Base-by-base conservation (phyloP, 2,113 vertebrate genomes). In the Nansenia antarctica region DNA sequence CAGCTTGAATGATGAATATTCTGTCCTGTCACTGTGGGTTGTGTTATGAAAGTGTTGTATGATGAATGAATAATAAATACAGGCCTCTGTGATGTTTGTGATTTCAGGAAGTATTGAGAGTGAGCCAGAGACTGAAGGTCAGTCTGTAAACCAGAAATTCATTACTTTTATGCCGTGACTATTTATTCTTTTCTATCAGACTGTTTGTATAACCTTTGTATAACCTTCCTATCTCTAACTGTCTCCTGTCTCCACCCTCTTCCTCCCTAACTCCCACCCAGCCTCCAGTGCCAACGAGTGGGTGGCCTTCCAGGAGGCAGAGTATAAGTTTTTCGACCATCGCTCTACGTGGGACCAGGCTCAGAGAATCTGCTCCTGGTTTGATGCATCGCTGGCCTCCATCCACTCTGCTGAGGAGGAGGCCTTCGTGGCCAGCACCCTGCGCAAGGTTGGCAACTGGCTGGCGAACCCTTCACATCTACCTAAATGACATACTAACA, bases 311-410 rank as follows among this genome's bases (percentile, higher is more conserved):
- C 92, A 95, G 88, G 94, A 96, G 62, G 94, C 95, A 0, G 94
- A 98, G 61, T 99, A 98, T 86, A 97, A 93, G 80, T 96, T 99
- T 82, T 98, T 95, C 0, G 94, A 97, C 85, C 96, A 98, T 76
- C 96, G 94, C 60, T 93, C 93, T 35, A 97, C 93, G 0, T 98
- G 97, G 98, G 83, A 89, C 14, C 98, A 99, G 85, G 97, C 96
- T 0, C 92, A 94, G 87, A 93, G 94, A 68, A 94, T 98, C 88
- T 99, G 98, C 89, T 93, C 93, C 27, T 98, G 96, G 98, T 94
- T 95, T 70, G 86, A 91, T 8, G 94, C 95, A 0, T 93, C 96
- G 3, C 89, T 99, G 83, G 90, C 87, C 0, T 99, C 98, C 0
- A 85, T 99, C 72, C 97, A 99, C 76, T 89, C 89, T 2, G 90